These are phyloP conservation scores for Heterotis niloticus DNA, from an alignment of 2,113 vertebrate genomes.

Conservation along the genomic window DNA sequence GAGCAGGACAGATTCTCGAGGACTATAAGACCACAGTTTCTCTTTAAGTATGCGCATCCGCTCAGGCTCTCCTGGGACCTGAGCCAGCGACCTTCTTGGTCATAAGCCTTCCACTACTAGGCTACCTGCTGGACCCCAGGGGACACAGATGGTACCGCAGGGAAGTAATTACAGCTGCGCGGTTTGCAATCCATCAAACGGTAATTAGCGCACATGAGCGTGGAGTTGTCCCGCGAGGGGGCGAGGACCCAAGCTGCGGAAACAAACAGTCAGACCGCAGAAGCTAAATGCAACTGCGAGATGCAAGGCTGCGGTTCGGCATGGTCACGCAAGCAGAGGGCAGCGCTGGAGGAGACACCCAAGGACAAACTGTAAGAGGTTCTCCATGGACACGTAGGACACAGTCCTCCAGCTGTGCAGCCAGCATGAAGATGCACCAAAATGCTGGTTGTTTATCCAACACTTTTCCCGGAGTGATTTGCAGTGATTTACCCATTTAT, in stretches of 20 bases:
- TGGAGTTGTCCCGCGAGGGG: not conserved
- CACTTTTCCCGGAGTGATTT: no score
- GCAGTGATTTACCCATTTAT: no score
- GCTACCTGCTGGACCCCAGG: not conserved
- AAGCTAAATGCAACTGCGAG: not conserved
- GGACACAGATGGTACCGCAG: not conserved
- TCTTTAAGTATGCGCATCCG: not conserved
- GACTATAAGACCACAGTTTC: no score
- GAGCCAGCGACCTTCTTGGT: not conserved
- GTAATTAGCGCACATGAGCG: slow-evolving; percentile 3
- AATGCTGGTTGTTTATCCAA: no score
- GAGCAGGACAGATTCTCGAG: no score
- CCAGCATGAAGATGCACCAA: no score
- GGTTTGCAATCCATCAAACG: not conserved
- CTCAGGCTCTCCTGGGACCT: not conserved
- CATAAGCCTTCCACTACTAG: not conserved
- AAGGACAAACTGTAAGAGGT: not conserved
- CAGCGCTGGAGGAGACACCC: no score
- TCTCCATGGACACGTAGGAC: not conserved
- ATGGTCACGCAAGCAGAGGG: no score
- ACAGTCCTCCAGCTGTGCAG: no score
- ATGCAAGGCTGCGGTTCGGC: not conserved
- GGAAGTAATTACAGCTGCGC: slow-evolving; percentile 19
- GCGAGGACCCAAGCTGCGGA: not conserved
- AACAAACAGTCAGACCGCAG: not conserved